Evolutionary conservation across 2,797 vertebrate species (phyloP).

Genomic region (Macroramphosus scolopax): DNA sequence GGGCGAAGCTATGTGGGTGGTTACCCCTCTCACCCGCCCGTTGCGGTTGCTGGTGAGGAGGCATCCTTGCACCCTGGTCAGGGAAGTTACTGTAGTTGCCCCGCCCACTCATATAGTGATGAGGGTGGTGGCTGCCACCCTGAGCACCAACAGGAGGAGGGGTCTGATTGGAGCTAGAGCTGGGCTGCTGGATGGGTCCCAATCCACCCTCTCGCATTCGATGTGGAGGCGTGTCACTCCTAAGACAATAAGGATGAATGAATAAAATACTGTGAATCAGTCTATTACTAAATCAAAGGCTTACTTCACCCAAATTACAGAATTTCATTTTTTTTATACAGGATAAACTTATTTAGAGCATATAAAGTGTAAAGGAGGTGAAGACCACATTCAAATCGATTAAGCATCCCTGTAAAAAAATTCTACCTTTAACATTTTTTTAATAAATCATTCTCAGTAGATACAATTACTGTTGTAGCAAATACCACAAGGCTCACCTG

Average conservation of each 20-base stretch:
- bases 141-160: slow-evolving; percentile 73
- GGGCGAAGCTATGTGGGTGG: slow-evolving; percentile 74
- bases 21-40: slow-evolving; percentile 63
- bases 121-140: slow-evolving; percentile 69
- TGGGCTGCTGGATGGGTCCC: slow-evolving; percentile 78
- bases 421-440: too few species aligned
- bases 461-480: too few species aligned
- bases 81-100: slow-evolving; percentile 79
- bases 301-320: neutral
- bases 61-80: slow-evolving; percentile 73
- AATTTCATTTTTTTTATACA: too few species aligned
- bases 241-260: slow-evolving; percentile 44
- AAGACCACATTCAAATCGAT: too few species aligned
- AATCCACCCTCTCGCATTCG: slow-evolving; percentile 77
- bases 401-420: too few species aligned
- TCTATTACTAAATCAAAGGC: neutral
- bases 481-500: slow-evolving; percentile 69
- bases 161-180: slow-evolving; percentile 72
- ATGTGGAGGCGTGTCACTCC: slow-evolving; percentile 88
- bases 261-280: neutral
- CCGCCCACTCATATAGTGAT: slow-evolving; percentile 80
- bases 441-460: too few species aligned
- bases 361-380: too few species aligned
- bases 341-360: too few species aligned
- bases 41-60: slow-evolving; percentile 72